Base-by-base conservation (phyloP, 64 coral and sea anemone species). In the Actinia equina region DNA sequence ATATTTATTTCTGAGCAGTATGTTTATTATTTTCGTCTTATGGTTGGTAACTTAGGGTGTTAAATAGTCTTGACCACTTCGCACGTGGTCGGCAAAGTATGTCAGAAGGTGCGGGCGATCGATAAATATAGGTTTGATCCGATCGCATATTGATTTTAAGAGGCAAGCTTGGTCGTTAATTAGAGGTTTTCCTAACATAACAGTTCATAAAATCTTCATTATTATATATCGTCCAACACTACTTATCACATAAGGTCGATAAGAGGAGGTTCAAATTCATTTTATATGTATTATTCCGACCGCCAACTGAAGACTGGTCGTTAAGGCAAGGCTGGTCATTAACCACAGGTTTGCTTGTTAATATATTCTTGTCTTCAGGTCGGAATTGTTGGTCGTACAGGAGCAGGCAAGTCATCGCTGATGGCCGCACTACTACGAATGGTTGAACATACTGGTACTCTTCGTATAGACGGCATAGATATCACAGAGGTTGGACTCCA, bases 371-470 rank as follows among this genome's bases (percentile, higher is more conserved):
- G 55, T 85, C 0, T 86, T 8, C 25, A 95, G 94, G 94, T 95
- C 76, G 94, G 94, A 52, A 95, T 95, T 51, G 94, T 95, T 67
- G 94, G 94, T 27, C 90, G 90, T 53, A 89, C 94, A 54, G 94
- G 90, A 22, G 90, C 94, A 18, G 94, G 94, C 0, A 95, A 95
- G 51, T 95, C 94, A 7, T 95, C 94, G 15, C 64, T 95, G 0
- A 74, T 95, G 13, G 84, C 90, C 23, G 94, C 94, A 77, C 77
- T 95, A 15, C 59, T 95, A 17, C 87, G 94, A 13, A 83, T 95
- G 10, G 90, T 84, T 25, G 94, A 95, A 56, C 87, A 87, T 16
- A 89, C 89, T 77, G 94, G 94, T 17, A 83, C 63, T 17, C 84
- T 95, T 67, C 84, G 90, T 83, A 92, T 95, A 64, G 94, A 95